Base-by-base conservation (phyloP, 2,797 vertebrate genomes). In the Micromesistius poutassou region DNA sequence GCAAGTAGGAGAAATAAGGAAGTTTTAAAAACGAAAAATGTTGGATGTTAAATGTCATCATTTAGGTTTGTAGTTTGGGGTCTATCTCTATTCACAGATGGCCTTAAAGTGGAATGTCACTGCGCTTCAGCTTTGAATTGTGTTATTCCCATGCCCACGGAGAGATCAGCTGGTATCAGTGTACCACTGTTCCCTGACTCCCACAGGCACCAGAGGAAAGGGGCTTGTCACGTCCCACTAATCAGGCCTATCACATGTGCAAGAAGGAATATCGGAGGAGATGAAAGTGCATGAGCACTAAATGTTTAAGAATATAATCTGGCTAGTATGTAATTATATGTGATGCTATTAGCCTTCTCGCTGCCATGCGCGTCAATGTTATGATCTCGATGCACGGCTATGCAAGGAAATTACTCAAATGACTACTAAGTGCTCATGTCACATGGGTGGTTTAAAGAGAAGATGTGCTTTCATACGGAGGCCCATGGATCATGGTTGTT, bases 201-300 rank as follows among this genome's bases (percentile, higher is more conserved):
- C 70, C 80, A 74, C 4, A 55, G 82, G 84, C 80, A 68, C 62
- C 62, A 28, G 62, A 16, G 76, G 79, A 72, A 78, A n/a, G 33
- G 78, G 78, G 75, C 82, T 82, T 80, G 86, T 81, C 78, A 76
- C 75, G 77, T 82, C 80, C 78, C 76, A 28, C 79, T 84, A 81
- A 87, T 90, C 77, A 82, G 78, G 80, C 85, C 74, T 83, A 81
- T 80, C 83, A 80, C 83, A 83, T 84, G 77, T 80, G 71, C 74
- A 66, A 80, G 72, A 88, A 85, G 86, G 79, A 77, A 68, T 68
- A 80, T 78, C 79, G 73, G 72, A 72, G 19, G 30, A 77, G 78
- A 86, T 72, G n/a, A 79, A 70, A 46, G 74, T 62, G 74, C 33
- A 80, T 10, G 0, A 25, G 72, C 62, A 4, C 50, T 71, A 12